These are phyloP conservation scores for Ochropleura plecta DNA, from an alignment of 2,888 invertebrate species.

Conservation along the genomic window DNA sequence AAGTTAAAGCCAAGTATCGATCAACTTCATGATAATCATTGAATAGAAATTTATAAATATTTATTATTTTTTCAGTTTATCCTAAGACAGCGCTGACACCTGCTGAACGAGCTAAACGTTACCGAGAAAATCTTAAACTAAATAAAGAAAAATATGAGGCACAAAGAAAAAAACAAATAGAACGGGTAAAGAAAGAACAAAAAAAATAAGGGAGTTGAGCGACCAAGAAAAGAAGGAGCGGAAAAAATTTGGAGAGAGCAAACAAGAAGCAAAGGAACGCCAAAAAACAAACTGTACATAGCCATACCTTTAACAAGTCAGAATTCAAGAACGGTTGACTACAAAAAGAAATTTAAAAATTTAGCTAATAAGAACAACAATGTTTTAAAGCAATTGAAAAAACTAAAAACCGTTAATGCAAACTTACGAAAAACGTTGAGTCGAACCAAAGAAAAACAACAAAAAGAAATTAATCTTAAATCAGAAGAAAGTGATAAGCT, in stretches of 20 bases:
- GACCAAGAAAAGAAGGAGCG: slow-evolving; percentile 3
- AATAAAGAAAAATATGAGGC: slow-evolving; percentile 21
- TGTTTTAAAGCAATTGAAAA: no score
- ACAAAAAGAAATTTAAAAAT: slow-evolving; percentile 9
- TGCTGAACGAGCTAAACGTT: slow-evolving; percentile 22
- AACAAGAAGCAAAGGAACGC: slow-evolving; percentile 14
- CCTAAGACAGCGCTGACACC: neutral
- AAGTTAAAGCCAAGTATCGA: slow-evolving; percentile 2
- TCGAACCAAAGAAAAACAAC: no score
- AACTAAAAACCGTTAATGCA: no score
- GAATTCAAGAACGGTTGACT: neutral
- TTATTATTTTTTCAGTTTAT: slow-evolving; percentile 9
- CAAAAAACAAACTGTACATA: slow-evolving; percentile 6
- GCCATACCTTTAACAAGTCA: slow-evolving; percentile 6
- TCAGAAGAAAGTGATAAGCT: no score
- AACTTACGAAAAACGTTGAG: no score
- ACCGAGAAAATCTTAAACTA: slow-evolving; percentile 10
- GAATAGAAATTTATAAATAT: slow-evolving; percentile 5
- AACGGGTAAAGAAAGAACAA: neutral
- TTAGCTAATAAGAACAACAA: no score
- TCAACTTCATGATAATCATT: slow-evolving; percentile 1
- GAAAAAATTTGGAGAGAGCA: slow-evolving; percentile 17
- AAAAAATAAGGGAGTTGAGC: slow-evolving; percentile 20
- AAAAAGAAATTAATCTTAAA: no score
- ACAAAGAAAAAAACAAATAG: slow-evolving; percentile 11